These are phyloP conservation scores for Molossus alvarezi DNA, from an alignment of 2,797 vertebrate species.

Conservation along the genomic window DNA sequence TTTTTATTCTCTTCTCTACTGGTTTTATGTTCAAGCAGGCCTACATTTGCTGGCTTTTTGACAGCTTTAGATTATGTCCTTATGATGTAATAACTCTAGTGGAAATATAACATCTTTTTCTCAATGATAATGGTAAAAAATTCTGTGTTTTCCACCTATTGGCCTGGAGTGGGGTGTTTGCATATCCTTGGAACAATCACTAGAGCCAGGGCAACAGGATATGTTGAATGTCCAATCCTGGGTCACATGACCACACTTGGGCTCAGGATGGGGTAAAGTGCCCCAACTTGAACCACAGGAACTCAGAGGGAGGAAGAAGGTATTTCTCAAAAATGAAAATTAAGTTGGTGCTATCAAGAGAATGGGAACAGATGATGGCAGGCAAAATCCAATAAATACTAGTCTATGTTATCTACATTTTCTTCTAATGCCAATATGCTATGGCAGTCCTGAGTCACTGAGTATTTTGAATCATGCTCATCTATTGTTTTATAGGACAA, in stretches of 20 bases:
- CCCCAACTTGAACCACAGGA: neutral
- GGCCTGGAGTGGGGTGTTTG: neutral
- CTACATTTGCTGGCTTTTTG: neutral
- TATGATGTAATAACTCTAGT: conserved; percentile 15
- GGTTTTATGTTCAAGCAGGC: conserved; percentile 6
- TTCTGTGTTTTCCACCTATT: neutral
- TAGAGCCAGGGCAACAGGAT: neutral
- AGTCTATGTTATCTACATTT: neutral
- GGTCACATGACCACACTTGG: neutral
- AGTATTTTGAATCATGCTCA: neutral
- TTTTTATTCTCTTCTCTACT: neutral
- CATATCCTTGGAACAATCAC: neutral
- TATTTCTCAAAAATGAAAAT: conserved; percentile 39
- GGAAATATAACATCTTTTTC: conserved; percentile 23
- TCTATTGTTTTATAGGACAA: conserved; percentile 58
- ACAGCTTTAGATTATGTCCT: neutral
- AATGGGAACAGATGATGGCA: neutral
- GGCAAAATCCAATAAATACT: conserved; percentile 20
- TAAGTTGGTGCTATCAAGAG: neutral
- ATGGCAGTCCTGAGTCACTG: neutral
- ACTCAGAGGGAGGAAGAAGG: neutral
- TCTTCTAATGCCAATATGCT: neutral
- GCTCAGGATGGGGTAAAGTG: neutral
- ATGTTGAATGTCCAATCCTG: neutral
- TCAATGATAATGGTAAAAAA: neutral